Conservation (phyloP, 2,113 vertebrate genomes). For the Pterocles orientalis region DNA sequence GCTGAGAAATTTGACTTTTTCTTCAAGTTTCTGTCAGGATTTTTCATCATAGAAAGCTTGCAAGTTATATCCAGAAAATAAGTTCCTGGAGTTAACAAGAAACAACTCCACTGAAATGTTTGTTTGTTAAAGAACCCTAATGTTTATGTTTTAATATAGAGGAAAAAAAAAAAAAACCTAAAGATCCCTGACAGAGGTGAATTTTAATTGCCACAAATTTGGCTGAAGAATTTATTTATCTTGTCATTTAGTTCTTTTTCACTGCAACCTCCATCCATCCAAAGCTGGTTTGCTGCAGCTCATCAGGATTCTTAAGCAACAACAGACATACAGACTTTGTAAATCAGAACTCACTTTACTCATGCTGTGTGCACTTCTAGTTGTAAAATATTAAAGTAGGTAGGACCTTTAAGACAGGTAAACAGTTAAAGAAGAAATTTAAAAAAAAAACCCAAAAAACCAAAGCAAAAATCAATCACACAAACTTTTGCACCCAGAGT, state of each 20-base stretch:
- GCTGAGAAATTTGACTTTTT: not conserved
- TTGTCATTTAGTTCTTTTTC: not conserved
- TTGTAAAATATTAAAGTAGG: not conserved
- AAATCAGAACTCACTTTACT: not conserved
- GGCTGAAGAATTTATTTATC: not conserved
- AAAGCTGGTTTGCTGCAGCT: not conserved
- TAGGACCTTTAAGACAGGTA: not conserved
- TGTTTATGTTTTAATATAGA: not conserved
- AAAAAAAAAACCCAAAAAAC: not conserved
- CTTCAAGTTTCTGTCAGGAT: not conserved
- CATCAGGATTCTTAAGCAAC: not conserved
- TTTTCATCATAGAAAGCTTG: not conserved
- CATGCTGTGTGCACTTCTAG: not conserved
- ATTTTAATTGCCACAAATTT: not conserved
- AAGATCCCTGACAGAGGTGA: not conserved
- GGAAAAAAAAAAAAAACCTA: not conserved
- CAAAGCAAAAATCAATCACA: not conserved
- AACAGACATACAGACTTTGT: not conserved
- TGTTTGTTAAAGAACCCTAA: not conserved
- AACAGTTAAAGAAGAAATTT: not conserved
- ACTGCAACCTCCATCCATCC: not conserved
- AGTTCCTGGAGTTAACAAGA: not conserved
- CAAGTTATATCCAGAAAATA: not conserved
- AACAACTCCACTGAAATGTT: not conserved
- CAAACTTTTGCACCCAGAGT: not conserved